phyloP scores from a whole-genome alignment of 2,797 vertebrate species.

The Melanotaenia boesemani region DNA sequence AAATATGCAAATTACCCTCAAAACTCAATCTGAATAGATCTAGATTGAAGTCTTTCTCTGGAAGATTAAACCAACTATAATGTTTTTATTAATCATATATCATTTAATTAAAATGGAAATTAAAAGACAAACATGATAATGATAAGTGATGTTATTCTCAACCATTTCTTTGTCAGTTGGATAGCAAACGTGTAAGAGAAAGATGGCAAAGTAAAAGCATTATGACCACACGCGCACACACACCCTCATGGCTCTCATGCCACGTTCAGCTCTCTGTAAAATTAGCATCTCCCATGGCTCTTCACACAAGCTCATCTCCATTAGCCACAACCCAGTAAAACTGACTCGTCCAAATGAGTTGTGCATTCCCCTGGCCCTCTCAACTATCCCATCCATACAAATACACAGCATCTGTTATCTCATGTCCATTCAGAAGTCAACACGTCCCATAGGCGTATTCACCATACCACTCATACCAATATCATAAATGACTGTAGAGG shows the following conservation, averaged over 20 bases:
- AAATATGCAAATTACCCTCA: conserved; percentile 38
- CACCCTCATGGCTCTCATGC: conserved; percentile 34
- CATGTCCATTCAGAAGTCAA: conserved; percentile 58
- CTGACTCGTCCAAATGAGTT: conserved; percentile 83
- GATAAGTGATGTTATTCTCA: conserved; percentile 23
- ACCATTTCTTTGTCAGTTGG: conserved; percentile 14
- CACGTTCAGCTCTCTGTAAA: conserved; percentile 75
- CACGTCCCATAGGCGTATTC: conserved; percentile 76
- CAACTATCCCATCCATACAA: conserved; percentile 71
- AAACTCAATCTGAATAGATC: conserved; percentile 37
- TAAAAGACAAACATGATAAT: conserved; percentile 46
- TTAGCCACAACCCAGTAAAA: conserved; percentile 80
- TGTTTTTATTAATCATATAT: conserved; percentile 39
- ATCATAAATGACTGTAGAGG: conserved; percentile 84
- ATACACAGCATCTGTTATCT: conserved; percentile 61
- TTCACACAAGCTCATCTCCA: conserved; percentile 82
- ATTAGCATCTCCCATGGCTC: conserved; percentile 78
- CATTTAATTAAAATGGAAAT: conserved; percentile 64
- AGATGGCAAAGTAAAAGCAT: conserved; percentile 36
- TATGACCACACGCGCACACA: conserved; percentile 27
- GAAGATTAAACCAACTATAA: conserved; percentile 40
- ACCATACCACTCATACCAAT: conserved; percentile 82
- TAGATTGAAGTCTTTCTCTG: conserved; percentile 25
- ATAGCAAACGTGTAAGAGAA: conserved; percentile 26
- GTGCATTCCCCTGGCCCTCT: conserved; percentile 74